These are phyloP conservation scores for Sardina pilchardus DNA, from an alignment of 2,113 vertebrate species.

Conservation along the genomic window DNA sequence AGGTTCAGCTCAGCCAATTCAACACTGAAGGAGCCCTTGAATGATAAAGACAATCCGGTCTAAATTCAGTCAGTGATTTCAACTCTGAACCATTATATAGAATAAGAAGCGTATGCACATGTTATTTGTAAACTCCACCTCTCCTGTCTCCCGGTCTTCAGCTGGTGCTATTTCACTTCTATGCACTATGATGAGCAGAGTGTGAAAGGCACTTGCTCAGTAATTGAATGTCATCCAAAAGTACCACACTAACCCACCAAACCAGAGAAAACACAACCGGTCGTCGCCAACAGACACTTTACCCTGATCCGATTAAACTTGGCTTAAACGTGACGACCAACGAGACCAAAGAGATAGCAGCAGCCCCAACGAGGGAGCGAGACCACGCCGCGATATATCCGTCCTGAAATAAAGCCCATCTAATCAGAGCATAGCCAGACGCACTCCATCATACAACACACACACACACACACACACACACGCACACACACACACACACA, in stretches of 20 bases:
- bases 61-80: neutral
- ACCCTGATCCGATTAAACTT: neutral
- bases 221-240: neutral
- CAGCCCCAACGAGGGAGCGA: neutral
- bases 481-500: neutral
- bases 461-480: neutral
- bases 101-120: neutral
- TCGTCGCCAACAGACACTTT: neutral
- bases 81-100: neutral
- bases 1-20: neutral
- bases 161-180: neutral
- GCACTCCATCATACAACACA: neutral
- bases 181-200: neutral
- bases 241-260: neutral
- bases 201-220: neutral
- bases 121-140: neutral
- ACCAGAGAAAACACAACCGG: neutral
- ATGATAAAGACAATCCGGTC: neutral
- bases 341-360: neutral
- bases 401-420: neutral
- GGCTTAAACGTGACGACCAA: neutral
- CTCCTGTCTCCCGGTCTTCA: neutral
- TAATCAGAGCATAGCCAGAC: conserved; percentile 1
- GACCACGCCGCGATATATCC: neutral
- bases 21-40: neutral